Conservation (phyloP, 2,113 vertebrate species). For the Chrysemys picta region DNA sequence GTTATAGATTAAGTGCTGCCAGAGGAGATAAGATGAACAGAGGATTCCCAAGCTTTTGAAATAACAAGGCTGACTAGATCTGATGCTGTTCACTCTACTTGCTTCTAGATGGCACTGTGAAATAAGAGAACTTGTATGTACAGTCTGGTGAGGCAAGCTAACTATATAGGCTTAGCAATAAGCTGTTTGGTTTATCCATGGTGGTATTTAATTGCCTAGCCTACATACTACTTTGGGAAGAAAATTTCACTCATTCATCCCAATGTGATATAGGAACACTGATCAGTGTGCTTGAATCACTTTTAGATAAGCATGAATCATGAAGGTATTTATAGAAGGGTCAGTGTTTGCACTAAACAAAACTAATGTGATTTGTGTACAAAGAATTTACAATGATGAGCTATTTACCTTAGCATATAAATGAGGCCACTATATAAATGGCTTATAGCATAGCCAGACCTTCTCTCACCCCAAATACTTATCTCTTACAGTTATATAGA, state of each 20-base stretch:
- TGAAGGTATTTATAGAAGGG: neutral
- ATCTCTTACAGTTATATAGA: neutral
- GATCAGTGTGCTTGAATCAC: neutral
- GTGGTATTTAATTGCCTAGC: neutral
- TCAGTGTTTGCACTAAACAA: neutral
- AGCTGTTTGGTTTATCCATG: neutral
- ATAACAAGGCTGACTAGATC: neutral
- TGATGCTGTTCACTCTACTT: conserved; percentile 41
- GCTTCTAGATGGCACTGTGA: conserved; percentile 72
- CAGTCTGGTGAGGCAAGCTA: neutral
- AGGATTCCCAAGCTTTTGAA: neutral
- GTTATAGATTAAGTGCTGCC: neutral
- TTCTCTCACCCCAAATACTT: neutral
- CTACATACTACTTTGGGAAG: neutral
- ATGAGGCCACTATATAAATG: neutral
- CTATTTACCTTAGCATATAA: conserved; percentile 4
- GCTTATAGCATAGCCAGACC: neutral
- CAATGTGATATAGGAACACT: neutral
- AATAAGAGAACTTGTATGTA: conserved; percentile 37
- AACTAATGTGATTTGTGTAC: neutral
- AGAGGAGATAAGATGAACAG: conserved; percentile 3
- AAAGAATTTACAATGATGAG: neutral
- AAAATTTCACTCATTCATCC: neutral
- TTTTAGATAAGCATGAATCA: neutral
- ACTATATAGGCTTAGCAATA: neutral